Base-by-base conservation (phyloP, 2,113 vertebrate species). In the Gambusia holbrooki region DNA sequence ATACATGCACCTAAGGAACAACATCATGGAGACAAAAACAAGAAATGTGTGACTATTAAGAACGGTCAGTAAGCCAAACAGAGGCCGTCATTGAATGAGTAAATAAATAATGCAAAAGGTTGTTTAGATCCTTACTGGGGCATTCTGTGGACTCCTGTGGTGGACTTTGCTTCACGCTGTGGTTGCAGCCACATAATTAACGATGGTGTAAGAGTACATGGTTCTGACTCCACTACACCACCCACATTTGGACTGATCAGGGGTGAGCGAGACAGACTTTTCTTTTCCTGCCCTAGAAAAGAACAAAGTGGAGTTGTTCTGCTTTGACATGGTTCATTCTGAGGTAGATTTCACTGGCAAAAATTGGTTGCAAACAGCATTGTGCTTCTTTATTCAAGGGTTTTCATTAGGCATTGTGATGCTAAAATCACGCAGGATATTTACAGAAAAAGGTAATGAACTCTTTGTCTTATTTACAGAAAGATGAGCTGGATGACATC, bases 401-500 rank as follows among this genome's bases (percentile, higher is more conserved):
- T 27, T 40, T 40, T 25, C 48, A 17, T 29, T 27, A 22, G 29
- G 63, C 35, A 10, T 27, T 40, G 71, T 54, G 28, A 69, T 33
- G 40, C 4, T n/a, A 27, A 45, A 30, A 48, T 9, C 25, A 30
- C 19, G 64, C 54, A 28, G 15, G 33, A 19, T 25, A 25, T 51
- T 54, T 54, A 54, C 6, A 54, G 15, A 54, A 54, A 22, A 1
- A 22, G 19, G 2, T 54, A 2, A 25, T 25, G 3, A n/a, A n/a
- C 22, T n/a, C 25, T 2, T 29, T 73, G 33, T 76, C 29, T 67
- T 1, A 45, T 64, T 33, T 86, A 72, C 95, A 99, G 97, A 99
- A 97, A 66, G 97, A 99, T 0, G 97, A 97, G 82, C 93, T 96
- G 2, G 96, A 98, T 0, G 96, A 96, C 72, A 91, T 95, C 60